Base-by-base conservation (phyloP, 92 coral and sea anemone genomes). In the Heliopora coerulea region DNA sequence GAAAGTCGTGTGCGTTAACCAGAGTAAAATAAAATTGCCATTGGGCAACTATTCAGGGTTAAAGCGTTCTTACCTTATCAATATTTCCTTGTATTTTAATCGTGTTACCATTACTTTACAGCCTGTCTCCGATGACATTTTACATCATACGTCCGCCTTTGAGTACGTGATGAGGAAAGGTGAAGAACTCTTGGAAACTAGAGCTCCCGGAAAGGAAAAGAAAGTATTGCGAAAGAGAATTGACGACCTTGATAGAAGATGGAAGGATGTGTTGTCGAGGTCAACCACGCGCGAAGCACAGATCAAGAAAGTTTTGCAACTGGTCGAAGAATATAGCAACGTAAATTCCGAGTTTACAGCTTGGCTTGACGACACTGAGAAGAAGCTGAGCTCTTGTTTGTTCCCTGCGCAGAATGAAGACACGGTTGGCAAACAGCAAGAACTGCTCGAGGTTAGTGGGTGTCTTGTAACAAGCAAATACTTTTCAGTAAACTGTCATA, bases 281-380 rank as follows among this genome's bases (percentile, higher is more conserved):
- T 79, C 90, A 25, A 66, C 34, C 49, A 74, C 73, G 54, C 92
- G 91, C 56, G 62, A 88, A 46, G 59, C 64, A 29, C 83, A 87
- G 59, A 74, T 89, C 15, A 83, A 87, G 49, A 84, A 87, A 34
- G 80, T 92, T 3, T 86, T 89, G 63, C 92, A 92, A 9, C 86
- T 86, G 56, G 96, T 91, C 8, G 85, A 83, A 19, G 73, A 69
- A 21, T 89, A 89, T 59, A 85, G 83, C 46, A 73, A 80, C 69
- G 39, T 78, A 26, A 84, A 83, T 34, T 86, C 80, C 50, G 90
- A 83, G 10, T 92, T 92, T 62, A 85, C 86, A 35, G 73, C 73
- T 63, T 92, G 97, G 97, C 75, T 92, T 17, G 73, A 70, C 18
- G 97, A 89, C 58, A 89, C 91, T 4, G 97, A 92, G 84, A 84